These are phyloP conservation scores for Leucoptera coffeella DNA, from an alignment of 2,888 invertebrate species.

Conservation along the genomic window DNA sequence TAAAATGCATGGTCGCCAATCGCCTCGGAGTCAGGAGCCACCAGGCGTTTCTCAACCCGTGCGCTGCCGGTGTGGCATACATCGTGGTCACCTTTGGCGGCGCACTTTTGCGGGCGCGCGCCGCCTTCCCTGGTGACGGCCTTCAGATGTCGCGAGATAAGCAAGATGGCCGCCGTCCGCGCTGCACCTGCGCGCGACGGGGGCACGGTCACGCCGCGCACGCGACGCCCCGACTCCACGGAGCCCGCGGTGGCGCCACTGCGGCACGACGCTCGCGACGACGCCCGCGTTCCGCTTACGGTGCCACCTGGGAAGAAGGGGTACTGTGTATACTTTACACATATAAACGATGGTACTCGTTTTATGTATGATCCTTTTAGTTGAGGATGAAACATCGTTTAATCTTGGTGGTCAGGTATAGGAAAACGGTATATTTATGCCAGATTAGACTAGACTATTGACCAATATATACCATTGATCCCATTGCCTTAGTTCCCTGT, in stretches of 20 bases:
- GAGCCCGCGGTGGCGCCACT: conserved; percentile 30
- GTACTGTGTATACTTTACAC: no score
- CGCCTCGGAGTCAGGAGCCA: no score
- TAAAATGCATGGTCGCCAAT: no score
- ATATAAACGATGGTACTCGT: no score
- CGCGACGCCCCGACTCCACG: conserved; percentile 42
- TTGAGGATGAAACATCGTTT: no score
- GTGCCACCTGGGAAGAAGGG: conserved; percentile 56
- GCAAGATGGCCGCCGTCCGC: conserved; percentile 90
- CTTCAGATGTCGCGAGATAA: conserved; percentile 82
- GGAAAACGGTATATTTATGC: no score
- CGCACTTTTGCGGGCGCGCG: conserved; percentile 50
- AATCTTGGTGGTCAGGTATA: no score
- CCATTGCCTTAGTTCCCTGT: no score
- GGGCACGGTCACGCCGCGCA: conserved; percentile 66
- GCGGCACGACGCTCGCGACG: conserved; percentile 37
- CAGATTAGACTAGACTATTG: conserved; percentile 16
- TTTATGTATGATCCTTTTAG: no score
- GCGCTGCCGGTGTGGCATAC: no score
- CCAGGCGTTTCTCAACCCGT: conserved; percentile 38
- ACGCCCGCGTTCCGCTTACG: conserved; percentile 42
- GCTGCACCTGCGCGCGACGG: conserved; percentile 90
- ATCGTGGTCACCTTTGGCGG: conserved; percentile 54
- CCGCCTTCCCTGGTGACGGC: conserved; percentile 50
- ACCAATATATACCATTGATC: no score